These are phyloP conservation scores for Protobothrops mucrosquamatus DNA, from an alignment of 2,113 vertebrate genomes.

Conservation along the genomic window DNA sequence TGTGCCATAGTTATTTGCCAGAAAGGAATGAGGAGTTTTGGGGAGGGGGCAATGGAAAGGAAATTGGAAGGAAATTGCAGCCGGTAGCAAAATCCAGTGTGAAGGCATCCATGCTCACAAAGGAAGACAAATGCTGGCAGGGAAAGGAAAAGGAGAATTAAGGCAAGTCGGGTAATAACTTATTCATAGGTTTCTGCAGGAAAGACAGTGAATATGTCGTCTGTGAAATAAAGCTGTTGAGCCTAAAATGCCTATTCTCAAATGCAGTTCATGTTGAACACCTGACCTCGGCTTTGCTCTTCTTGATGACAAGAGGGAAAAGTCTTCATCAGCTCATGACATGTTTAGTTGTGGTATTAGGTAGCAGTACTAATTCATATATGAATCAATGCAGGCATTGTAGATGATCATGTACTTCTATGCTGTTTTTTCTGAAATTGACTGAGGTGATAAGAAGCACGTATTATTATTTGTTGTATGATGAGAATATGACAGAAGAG, in stretches of 20 bases:
- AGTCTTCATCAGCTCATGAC: conserved; percentile 58
- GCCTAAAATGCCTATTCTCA: conserved; percentile 61
- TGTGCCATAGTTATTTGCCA: conserved; percentile 17
- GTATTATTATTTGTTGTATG: background rate
- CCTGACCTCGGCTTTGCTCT: conserved; percentile 47
- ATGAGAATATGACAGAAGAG: background rate
- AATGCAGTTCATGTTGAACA: conserved; percentile 51
- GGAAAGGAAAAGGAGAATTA: conserved; percentile 46
- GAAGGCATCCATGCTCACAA: conserved; percentile 48
- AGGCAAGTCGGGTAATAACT: conserved; percentile 59
- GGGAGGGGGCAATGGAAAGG: background rate
- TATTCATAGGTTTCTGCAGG: conserved; percentile 64
- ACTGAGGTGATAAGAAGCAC: background rate
- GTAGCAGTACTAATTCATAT: conserved; percentile 1
- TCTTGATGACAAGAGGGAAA: conserved; percentile 43
- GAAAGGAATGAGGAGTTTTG: background rate
- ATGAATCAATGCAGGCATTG: background rate
- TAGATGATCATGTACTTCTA: background rate
- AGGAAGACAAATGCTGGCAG: conserved; percentile 53
- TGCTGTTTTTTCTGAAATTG: background rate
- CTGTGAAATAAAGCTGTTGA: conserved; percentile 58
- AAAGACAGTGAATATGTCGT: conserved; percentile 56
- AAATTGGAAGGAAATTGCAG: conserved; percentile 14
- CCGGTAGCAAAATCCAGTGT: conserved; percentile 35
- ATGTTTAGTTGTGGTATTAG: conserved; percentile 45